Evolutionary conservation across 1,140 invertebrate species (phyloP), one percentile per base, ranked within the genome.

Genomic region (Listronotus oregonensis): DNA sequence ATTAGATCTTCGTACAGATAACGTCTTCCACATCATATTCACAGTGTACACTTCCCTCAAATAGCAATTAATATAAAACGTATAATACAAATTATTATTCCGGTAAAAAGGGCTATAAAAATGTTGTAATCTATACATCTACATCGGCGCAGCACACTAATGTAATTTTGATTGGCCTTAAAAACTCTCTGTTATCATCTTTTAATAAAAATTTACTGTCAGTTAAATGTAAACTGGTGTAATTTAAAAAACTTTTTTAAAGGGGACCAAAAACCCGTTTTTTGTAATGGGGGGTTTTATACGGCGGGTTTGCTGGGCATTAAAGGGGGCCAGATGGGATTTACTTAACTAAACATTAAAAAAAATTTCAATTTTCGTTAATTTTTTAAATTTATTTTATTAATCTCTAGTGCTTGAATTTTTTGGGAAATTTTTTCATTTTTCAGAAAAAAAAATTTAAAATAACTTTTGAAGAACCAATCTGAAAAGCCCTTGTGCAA

Each of bases 241-340:
- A 59, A 69, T 69, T 69, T 63, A 61, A 64, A 68, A 64, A 64
- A 32, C 31, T 52, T 52, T 46, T 69, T 66, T 66, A 69, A 10
- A 43, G 5, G 27, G 3, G 14, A 27, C 21, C 21, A n/a, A 27
- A 27, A 1, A 27, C 21, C 21, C 5, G 21, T 5, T 27, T 27
- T 27, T 27, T 5, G 5, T 27, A 27, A 27, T 27, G 21, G 21
- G 21, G n/a, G 21, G 21, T 27, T 3, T 5, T 27, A 27, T 27
- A 27, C 21, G 21, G 21, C 21, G 21, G 21, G 1, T 27, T 27
- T 27, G 21, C 21, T 27, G 21, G 21, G 21, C 5, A 1, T 3
- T 27, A 3, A 27, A 27, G 5, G 21, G 21, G 21, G 2, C 21
- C 5, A 27, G 21, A 27, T 27, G 21, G 21, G 2, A 27, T 27